Base-by-base conservation (phyloP, 2,888 invertebrate genomes). In the Halocaridina rubra region DNA sequence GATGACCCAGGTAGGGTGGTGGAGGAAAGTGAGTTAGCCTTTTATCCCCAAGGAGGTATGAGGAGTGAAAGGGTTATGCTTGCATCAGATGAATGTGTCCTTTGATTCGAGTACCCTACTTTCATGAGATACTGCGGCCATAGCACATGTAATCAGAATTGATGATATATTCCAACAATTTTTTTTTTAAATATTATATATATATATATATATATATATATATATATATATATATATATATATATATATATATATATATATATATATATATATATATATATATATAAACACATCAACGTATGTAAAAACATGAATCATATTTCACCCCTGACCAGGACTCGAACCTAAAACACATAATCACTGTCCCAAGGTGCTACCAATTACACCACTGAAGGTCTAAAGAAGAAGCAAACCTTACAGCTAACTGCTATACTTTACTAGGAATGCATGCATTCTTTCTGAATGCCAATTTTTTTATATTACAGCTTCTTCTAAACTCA, bases 161-260 rank as follows among this genome's bases (percentile, higher is more conserved):
- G 2, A 8, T 13, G 7, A 16, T 32, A 13, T 7, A 19, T 2
- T 27, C 39, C 7, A 19, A 69, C n/a, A n/a, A 5, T 10, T 61
- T 10, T 22, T n/a, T n/a, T n/a, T 22, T 22, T 10, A n/a, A 61
- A n/a, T 19, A 61, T 30, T 10, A 3, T 10, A 30, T n/a, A 4
- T 30, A 29, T n/a, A 13, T n/a, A 76, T 3, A 57, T 27, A 76
- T 24, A 76, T 29, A 57, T 24, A 76, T 10, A 57, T 13, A 57
- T 27, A 53, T 27, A 76, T 27, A 76, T 27, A 57, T 24, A 57
- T 10, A 53, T 24, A 53, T 19, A 33, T 32, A 72, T 16, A 75
- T 46, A 24, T 24, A 75, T 46, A 75, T 24, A 75, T 46, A 75
- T 16, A 75, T 24, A 72, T 46, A 75, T 46, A 75, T 27, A 46